Evolutionary conservation across 2,113 vertebrate genomes (phyloP), one percentile per base, ranked within the genome.

Genomic region (Brachyistius frenatus): DNA sequence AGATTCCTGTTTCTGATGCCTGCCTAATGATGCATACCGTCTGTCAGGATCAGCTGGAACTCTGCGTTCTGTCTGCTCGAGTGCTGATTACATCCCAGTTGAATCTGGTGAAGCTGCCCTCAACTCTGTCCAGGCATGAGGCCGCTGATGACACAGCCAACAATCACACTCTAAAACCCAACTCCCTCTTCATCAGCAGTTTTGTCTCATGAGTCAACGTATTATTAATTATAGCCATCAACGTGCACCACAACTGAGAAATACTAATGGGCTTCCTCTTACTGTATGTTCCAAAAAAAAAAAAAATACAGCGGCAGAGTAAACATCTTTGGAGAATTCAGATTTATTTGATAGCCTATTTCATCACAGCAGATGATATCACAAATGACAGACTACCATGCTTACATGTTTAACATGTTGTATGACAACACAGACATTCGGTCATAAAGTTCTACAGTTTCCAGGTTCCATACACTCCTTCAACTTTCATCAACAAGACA

Each of bases 21-120:
- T 68, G 80, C 57, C 67, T 52, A 86, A 66, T 76, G 73, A 76
- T 66, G 69, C 64, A 44, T 54, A 35, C 57, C 15, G 41, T 81
- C 65, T 73, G 74, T 69, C 76, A 84, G 70, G 74, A 82, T 91
- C 81, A 86, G 83, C 62, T 87, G 88, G 89, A 86, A 72, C 76
- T 76, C 68, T 63, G 53, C 2, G 53, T 84, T 77, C 73, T 64
- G 66, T 83, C 72, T 76, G 85, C 81, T 84, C 74, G 83, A 83
- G 44, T 71, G 86, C 83, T 69, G 62, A 79, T 81, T 66, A 53
- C 47, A 63, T 89, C 85, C 72, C 83, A 73, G 73, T 66, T 79
- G 88, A 81, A 64, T 86, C 64, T 47, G 49, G 63, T 61, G 79
- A 61, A 47, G 73, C 67, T 80, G 81, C 80, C 72, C 62, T 76